Evolutionary conservation across 1,140 invertebrate genomes (phyloP).

Genomic region (Pachypsylla venusta): DNA sequence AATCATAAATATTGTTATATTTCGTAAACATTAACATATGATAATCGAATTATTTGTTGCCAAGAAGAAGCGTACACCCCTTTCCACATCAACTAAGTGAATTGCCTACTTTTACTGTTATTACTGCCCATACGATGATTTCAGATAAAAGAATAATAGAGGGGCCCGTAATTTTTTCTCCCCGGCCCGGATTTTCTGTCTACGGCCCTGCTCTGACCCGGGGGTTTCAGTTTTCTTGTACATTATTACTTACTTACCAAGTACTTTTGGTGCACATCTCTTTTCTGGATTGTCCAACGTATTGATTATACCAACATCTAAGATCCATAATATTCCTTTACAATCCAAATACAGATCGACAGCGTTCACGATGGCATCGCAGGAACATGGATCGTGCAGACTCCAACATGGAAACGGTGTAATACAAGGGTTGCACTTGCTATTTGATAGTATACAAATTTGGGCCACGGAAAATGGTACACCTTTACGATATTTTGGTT

Average conservation of each 20-base stretch:
- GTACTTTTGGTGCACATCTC: slow-evolving; percentile 45
- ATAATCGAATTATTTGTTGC: too few relatives aligned
- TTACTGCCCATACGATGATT: too few relatives aligned
- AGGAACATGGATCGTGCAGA: slow-evolving; percentile 44
- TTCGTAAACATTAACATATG: too few relatives aligned
- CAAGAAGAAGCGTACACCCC: too few relatives aligned
- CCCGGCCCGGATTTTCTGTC: too few relatives aligned
- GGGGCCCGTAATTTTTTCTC: too few relatives aligned
- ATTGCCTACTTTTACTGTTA: too few relatives aligned
- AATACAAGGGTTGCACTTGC: slow-evolving; percentile 32
- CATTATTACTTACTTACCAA: slow-evolving; percentile 40
- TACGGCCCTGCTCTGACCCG: too few relatives aligned
- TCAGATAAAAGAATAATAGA: too few relatives aligned
- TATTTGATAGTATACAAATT: slow-evolving; percentile 33
- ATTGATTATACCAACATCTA: slow-evolving; percentile 49
- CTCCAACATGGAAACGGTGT: slow-evolving; percentile 45
- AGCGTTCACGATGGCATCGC: slow-evolving; percentile 41
- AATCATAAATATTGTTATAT: too few relatives aligned
- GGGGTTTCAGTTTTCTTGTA: too few relatives aligned
- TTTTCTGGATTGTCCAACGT: slow-evolving; percentile 43
- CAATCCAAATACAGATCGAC: slow-evolving; percentile 41
- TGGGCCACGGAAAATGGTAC: slow-evolving; percentile 43
- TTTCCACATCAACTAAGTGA: too few relatives aligned
- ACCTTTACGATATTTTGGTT: slow-evolving; percentile 41
- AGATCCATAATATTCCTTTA: slow-evolving; percentile 44